Evolutionary conservation across 35 echinoderm and acorn worm genomes (phyloP).

Genomic region (Diadema setosum): DNA sequence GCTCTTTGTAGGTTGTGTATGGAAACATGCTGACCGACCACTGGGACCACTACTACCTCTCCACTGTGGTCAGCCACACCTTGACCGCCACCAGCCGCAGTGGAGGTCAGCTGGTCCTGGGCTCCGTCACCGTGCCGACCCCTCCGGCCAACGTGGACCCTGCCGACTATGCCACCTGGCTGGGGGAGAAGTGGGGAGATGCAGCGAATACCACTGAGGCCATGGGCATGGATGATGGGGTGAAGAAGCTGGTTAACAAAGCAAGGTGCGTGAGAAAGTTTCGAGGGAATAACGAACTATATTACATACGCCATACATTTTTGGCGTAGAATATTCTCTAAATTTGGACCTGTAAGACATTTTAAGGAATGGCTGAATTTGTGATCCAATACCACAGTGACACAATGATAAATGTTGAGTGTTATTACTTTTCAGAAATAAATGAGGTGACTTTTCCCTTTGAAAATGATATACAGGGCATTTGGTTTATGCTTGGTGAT

Average conservation of each 20-base stretch:
- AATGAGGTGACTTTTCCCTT: too few species aligned
- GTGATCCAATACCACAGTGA: too few species aligned
- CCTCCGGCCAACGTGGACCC: conserved; percentile 94
- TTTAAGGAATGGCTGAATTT: too few species aligned
- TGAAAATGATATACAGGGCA: too few species aligned
- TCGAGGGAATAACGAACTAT: too few species aligned
- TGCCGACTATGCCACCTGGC: conserved; percentile 61
- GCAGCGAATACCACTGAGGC: conserved; percentile 20
- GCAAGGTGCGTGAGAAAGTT: conserved; percentile 47
- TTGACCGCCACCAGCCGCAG: conserved; percentile 53
- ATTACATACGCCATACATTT: too few species aligned
- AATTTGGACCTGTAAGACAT: too few species aligned
- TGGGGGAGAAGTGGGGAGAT: conserved; percentile 70
- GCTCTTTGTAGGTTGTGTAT: conserved; percentile 63
- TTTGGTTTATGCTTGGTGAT: too few species aligned
- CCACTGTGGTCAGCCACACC: conserved; percentile 50
- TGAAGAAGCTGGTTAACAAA: conserved; percentile 58
- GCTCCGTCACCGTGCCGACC: conserved; percentile 54
- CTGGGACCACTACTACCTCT: conserved; percentile 67
- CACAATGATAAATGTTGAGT: too few species aligned
- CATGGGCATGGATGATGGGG: conserved; percentile 46
- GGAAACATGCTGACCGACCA: conserved; percentile 73
- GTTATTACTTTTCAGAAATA: neutral
- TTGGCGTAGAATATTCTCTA: too few species aligned
- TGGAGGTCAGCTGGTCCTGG: conserved; percentile 57